Base-by-base conservation (phyloP, 92 coral and sea anemone species). In the Meandrina meandrites region DNA sequence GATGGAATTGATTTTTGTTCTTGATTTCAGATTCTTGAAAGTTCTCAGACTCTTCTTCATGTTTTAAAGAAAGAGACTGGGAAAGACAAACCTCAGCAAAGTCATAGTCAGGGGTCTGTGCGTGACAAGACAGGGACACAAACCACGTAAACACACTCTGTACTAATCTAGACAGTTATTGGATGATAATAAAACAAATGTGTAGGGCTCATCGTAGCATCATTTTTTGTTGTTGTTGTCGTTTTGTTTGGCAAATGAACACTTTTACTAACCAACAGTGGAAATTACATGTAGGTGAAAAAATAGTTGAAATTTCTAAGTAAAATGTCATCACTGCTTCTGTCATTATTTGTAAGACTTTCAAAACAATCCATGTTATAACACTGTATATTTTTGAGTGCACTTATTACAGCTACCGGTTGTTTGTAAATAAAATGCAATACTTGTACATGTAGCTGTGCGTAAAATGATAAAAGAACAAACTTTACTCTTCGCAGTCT, bases 61-160 rank as follows among this genome's bases (percentile, higher is more conserved):
- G 99, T 97, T 8, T 79, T 97, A 79, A 97, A 95, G 92, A 97
- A 97, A 84, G 99, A 97, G 80, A 94, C 96, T n/a, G 92, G 93
- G 57, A 97, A 95, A 81, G 99, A 97, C 60, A 97, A 93, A 82
- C 77, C 89, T 0, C 93, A 93, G 31, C 72, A 90, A 47, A 88
- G 89, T 48, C 90, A 93, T 24, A 94, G 96, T 80, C 98, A 94
- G 73, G 94, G 88, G 68, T 81, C 94, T 57, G 84, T 92, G 37
- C 91, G 94, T 56, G 98, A 94, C 13, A 94, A 93, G 78, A 83
- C 93, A 37, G 82, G 87, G 27, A 89, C 89, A 78, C 98, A 94
- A 67, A 72, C 91, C 62, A 82, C 93, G 51, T 93, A 78, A 72
- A 82, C 27, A 35, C 31, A 73, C 36, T 16, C 42, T 31, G 30